A percentile compares a stretch with the other conserved stretches of the same genome.
These are phyloP conservation scores for Epiblema foenella DNA, from an alignment of 2,888 invertebrate species.

Conservation along the genomic window DNA sequence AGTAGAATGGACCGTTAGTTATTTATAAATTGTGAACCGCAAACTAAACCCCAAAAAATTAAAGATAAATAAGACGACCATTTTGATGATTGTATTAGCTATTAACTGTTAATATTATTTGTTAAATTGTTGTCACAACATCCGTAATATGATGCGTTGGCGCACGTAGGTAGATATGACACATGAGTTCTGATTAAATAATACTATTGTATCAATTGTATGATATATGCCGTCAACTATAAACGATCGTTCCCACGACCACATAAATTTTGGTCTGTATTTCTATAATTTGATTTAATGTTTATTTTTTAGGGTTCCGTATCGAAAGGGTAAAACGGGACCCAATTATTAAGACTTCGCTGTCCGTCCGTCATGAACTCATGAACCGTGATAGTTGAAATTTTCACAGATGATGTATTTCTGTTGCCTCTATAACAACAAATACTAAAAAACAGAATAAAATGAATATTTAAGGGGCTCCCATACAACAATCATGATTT, in stretches of 20 bases:
- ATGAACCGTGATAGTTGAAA: too few relatives aligned
- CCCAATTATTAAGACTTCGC: too few relatives aligned
- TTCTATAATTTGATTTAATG: neutral
- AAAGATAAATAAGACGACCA: neutral
- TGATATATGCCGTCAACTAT: neutral
- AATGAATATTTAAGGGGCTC: too few relatives aligned
- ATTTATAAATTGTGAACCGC: too few relatives aligned
- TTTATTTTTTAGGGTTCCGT: neutral
- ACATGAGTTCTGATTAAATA: conserved; percentile 15
- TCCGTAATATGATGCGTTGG: conserved; percentile 6
- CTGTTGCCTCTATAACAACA: too few relatives aligned
- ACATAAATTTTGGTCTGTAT: neutral
- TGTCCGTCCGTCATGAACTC: too few relatives aligned
- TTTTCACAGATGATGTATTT: too few relatives aligned
- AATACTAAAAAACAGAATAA: too few relatives aligned
- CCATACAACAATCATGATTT: too few relatives aligned
- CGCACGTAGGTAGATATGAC: neutral
- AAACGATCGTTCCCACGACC: conserved; percentile 12
- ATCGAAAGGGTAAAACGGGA: too few relatives aligned
- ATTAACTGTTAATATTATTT: conserved; percentile 8
- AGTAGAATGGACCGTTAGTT: too few relatives aligned
- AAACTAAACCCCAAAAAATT: too few relatives aligned
- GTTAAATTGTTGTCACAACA: conserved; percentile 4
- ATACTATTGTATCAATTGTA: neutral
- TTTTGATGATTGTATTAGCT: neutral